phyloP scores from a whole-genome alignment of 2,888 invertebrate species.

The Myopa testacea region DNA sequence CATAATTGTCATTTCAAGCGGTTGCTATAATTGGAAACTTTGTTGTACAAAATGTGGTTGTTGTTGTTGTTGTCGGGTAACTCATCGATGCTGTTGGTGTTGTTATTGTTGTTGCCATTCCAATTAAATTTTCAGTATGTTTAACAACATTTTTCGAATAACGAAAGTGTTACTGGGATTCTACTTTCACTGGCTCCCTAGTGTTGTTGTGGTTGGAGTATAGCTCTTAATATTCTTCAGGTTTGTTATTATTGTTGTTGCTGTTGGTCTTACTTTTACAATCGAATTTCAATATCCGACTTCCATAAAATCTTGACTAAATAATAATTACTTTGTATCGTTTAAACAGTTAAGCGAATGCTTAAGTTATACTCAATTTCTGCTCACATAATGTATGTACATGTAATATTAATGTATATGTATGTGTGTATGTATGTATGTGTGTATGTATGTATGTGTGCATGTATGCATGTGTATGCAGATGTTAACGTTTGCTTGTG shows the following conservation, averaged over 20 bases:
- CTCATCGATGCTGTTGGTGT: slow-evolving; percentile 5
- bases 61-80: background rate
- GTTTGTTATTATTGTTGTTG: background rate
- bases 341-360: background rate
- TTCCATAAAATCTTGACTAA: slow-evolving; percentile 10
- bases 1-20: background rate
- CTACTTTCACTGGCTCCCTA: no score
- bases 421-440: background rate
- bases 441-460: background rate
- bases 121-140: background rate
- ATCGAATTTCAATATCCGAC: background rate
- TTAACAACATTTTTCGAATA: background rate
- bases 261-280: background rate
- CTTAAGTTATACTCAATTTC: background rate
- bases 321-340: background rate
- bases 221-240: background rate
- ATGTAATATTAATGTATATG: background rate
- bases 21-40: background rate
- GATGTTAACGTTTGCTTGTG: background rate
- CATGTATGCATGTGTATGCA: background rate
- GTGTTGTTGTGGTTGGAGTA: no score
- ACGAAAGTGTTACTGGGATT: no score
- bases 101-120: slow-evolving; percentile 8
- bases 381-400: no score
- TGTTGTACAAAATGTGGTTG: no score